Conservation (phyloP, 2,888 invertebrate genomes). For the Glaucopsyche alexis region DNA sequence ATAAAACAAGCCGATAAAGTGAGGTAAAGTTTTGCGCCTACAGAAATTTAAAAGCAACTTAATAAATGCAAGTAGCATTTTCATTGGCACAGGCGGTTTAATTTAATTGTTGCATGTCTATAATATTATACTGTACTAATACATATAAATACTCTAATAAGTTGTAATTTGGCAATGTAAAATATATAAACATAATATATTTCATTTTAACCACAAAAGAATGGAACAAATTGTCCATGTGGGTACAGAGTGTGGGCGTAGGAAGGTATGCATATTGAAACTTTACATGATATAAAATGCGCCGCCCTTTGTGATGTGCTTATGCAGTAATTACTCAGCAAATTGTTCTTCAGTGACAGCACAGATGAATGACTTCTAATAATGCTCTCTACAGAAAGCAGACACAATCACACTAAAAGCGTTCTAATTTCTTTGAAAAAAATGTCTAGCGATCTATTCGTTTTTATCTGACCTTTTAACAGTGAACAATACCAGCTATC, state of each 20-base stretch:
- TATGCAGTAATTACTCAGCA: conserved; percentile 52
- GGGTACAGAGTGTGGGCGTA: not conserved
- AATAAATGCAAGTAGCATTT: not conserved
- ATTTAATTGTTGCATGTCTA: not conserved
- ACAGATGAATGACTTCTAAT: conserved; percentile 57
- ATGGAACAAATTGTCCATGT: not conserved
- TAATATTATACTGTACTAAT: too few species aligned
- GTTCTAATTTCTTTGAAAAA: conserved; percentile 50
- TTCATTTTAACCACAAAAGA: not conserved
- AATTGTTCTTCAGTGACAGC: conserved; percentile 47
- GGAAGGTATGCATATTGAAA: conserved; percentile 23
- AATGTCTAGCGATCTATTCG: conserved; percentile 22
- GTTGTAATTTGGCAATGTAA: too few species aligned
- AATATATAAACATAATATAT: too few species aligned
- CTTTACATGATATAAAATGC: conserved; percentile 49
- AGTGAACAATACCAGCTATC: conserved; percentile 21
- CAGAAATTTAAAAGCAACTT: not conserved
- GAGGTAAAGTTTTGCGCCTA: not conserved
- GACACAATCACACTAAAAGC: conserved; percentile 74
- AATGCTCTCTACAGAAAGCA: conserved; percentile 56
- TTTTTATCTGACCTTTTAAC: conserved; percentile 27
- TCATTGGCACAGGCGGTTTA: not conserved
- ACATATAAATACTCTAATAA: too few species aligned
- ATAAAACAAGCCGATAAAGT: not conserved
- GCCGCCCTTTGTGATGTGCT: conserved; percentile 40